Base-by-base conservation (phyloP, 2,888 invertebrate species). In the Conchocele bisecta region DNA sequence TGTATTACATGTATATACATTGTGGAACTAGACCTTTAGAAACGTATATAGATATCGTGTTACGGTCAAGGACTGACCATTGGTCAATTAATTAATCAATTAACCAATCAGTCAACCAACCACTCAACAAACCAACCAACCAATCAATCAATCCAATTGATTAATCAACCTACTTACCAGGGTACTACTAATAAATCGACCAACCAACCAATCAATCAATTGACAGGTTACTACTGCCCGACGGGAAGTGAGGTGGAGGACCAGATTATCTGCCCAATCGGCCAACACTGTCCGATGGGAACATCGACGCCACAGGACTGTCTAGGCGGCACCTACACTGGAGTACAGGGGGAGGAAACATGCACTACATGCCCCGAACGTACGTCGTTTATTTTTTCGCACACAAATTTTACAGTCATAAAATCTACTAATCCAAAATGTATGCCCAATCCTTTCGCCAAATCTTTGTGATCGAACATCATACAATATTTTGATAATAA, bases 191-290 rank as follows among this genome's bases (percentile, higher is more conserved):
- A 20, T n/a, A 17, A 46, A 20, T 3, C 17, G 17, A 17, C 17
- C 4, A 46, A 2, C 20, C 9, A 15, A 9, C 17, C 33, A 31
- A 15, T n/a, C 11, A 11, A 11, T 48, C 13, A 20, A 11, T 59
- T 69, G 67, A 13, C 75, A 89, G 90, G 89, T 20, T 89, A 89
- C 71, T 90, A 89, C 75, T 90, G 90, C 67, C 89, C 89, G 5
- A 59, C 56, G 17, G 89, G 89, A n/a, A 88, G 89, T 9, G 84
- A 81, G 59, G 72, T 85, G 4, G 85, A 86, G 41, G 88, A 86
- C 7, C 71, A 86, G 64, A 68, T 88, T 9, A 84, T 88, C 57
- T 90, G 90, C 73, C 89, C 89, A 0, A 79, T 86, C 7, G 89
- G 88, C 28, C 82, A 80, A 60, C 83, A 89, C 61, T 90, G 90